Evolutionary conservation across 30 jellyfish, hydroid and myxozoan species (phyloP), one percentile per base, ranked within the genome.

Genomic region (Nemopilema nomurai): DNA sequence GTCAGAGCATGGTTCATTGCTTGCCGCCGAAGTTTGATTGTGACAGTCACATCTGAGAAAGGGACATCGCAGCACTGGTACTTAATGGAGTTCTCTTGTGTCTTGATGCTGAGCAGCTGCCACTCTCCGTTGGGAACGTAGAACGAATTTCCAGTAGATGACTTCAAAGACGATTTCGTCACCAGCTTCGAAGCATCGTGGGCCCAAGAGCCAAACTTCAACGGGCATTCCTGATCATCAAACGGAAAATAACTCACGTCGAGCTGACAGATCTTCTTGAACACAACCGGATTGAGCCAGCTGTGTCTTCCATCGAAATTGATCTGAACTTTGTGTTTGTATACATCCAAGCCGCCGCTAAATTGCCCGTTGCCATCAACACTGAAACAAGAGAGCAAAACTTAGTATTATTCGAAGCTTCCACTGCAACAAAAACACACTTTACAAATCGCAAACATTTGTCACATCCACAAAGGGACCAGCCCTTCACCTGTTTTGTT

Each of bases 171-270:
- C 4, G 92, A 25, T n/a, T 75, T 65, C 76, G 87, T 89, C 0
- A 41, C 64, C 20, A 89, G 26, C 62, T 77, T 81, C 68, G 97
- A 80, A 9, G 92, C 90, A 57, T 89, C 97, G 77, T 27, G 80
- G 20, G 97, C 97, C 97, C 97, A 89, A 17, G 97, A 89, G 77
- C 97, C 97, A 52, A 89, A 89, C 49, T 89, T 89, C 80, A 89
- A 73, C 66, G 62, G 29, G 85, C 97, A 89, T 51, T 80, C 80
- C 68, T 89, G 97, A 62, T 89, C 97, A 52, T 89, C 97, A 75
- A 89, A 89, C 18, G 97, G 97, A 53, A 89, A 89, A 25, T 89
- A 89, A 81, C 97, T 89, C 22, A 89, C 97, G 41, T 89, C 97
- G 22, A 89, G 72, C 53, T 87, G 67, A 70, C 97, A 89, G 26